These are phyloP conservation scores for Taurulus bubalis DNA, from an alignment of 2,113 vertebrate species.

Conservation along the genomic window DNA sequence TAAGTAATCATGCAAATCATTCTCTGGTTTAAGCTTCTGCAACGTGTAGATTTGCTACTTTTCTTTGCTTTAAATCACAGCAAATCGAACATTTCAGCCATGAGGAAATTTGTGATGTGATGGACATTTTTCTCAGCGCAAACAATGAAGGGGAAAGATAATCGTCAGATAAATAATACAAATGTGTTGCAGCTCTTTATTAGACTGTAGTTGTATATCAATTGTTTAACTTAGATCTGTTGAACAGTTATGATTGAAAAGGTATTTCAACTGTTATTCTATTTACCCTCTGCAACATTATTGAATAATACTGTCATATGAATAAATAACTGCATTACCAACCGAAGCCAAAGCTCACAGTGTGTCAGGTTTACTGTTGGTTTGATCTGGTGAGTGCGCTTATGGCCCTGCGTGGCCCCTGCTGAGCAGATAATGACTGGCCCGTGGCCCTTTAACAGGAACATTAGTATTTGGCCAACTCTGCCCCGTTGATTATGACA, in stretches of 20 bases:
- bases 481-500: slow-evolving; percentile 60
- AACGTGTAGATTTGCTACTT: background rate
- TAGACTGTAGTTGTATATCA: background rate
- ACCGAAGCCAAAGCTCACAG: background rate
- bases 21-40: background rate
- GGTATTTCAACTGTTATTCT: background rate
- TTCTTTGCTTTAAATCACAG: background rate
- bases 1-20: background rate
- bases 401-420: slow-evolving; percentile 4
- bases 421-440: slow-evolving; percentile 59
- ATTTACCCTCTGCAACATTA: background rate
- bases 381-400: slow-evolving; percentile 15
- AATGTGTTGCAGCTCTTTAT: background rate
- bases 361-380: background rate
- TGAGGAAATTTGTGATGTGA: background rate
- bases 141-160: background rate
- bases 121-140: background rate
- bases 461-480: slow-evolving; percentile 52
- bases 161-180: background rate
- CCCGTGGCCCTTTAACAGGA: slow-evolving; percentile 47
- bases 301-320: background rate
- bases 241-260: background rate
- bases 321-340: background rate
- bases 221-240: background rate
- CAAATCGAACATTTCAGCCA: background rate